Base-by-base conservation (phyloP, 2,113 vertebrate species). In the Daboia siamensis region DNA sequence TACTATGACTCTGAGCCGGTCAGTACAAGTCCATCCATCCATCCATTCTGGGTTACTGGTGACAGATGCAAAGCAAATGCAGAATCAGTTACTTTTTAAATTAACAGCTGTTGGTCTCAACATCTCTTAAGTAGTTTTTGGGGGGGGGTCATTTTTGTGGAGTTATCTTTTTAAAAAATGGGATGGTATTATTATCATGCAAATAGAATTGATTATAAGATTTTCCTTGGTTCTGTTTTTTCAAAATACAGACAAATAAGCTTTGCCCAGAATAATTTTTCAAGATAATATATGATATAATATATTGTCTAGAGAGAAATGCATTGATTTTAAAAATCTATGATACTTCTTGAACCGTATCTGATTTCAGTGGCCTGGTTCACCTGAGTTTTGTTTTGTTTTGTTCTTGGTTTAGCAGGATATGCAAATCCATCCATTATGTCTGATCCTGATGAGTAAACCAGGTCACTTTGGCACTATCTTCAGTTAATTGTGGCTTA, bases 1-100 rank as follows among this genome's bases (percentile, higher is more conserved):
- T 98, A 98, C 98, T 98, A 97, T 99, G 99, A 99, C 95, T 98
- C 98, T 95, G 99, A 99, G 97, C 98, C 97, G 98, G 99, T 99
- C 98, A 99, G 99, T 99, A 98, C 98, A 39, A 95, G 95, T 96
- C 93, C 93, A 92, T 1, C 48, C 88, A 0, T n/a, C 80, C 96
- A 94, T 92, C 80, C 96, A 94, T 92, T 94, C 80, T 64, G 1
- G 95, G 93, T 96, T 95, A 94, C 96, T 94, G 91, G 94, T 95
- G 95, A 95, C 92, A 95, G 61, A 93, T 57, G 86, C 86, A 94
- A 85, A 87, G 89, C 93, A 92, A 94, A 95, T 94, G 69, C 3
- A 4, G 94, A 94, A 93, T 91, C 57, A 93, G 4, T 59, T 95
- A 11, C n/a, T 85, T 5, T 94, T 93, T 95, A 51, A 94, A 94